These are phyloP conservation scores for Ellobium chinense DNA, from an alignment of 2,888 invertebrate species.

Conservation along the genomic window DNA sequence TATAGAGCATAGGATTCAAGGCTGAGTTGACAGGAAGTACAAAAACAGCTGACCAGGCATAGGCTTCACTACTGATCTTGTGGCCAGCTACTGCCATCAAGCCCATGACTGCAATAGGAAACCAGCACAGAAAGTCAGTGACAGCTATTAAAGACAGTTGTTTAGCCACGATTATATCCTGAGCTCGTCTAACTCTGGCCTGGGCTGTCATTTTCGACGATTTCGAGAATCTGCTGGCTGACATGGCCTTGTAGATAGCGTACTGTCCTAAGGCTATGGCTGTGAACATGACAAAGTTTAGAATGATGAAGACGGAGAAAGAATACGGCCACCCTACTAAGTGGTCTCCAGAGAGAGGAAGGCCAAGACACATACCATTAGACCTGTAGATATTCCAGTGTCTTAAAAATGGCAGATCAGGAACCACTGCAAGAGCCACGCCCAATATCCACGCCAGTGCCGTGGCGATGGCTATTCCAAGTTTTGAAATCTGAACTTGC, in stretches of 20 bases:
- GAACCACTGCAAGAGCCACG: neutral
- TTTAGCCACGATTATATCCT: constrained; percentile 62
- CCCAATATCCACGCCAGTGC: constrained; percentile 4
- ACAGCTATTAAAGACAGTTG: constrained; percentile 69
- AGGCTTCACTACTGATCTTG: constrained; percentile 1
- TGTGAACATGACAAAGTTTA: constrained; percentile 21
- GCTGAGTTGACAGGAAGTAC: constrained; percentile 13
- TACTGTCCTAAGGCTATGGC: neutral
- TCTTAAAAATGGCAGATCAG: neutral
- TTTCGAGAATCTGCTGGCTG: neutral
- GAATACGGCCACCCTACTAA: constrained; percentile 26
- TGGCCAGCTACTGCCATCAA: neutral
- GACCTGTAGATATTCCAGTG: constrained; percentile 10
- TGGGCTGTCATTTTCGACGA: neutral
- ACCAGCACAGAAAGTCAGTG: constrained; percentile 72
- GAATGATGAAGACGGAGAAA: neutral
- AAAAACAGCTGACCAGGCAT: constrained; percentile 5
- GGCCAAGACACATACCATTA: constrained; percentile 25
- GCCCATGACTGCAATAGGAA: constrained; percentile 56
- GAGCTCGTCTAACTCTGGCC: constrained; percentile 40
- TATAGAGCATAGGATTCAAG: constrained; percentile 10
- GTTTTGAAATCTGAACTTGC: neutral
- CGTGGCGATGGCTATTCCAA: neutral
- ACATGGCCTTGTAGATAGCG: neutral
- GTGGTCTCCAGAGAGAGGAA: neutral